Percentiles rank a stretch among this genome's conserved stretches.
These are phyloP conservation scores for Thelaira solivaga DNA, from an alignment of 2,888 invertebrate species.

Conservation along the genomic window DNA sequence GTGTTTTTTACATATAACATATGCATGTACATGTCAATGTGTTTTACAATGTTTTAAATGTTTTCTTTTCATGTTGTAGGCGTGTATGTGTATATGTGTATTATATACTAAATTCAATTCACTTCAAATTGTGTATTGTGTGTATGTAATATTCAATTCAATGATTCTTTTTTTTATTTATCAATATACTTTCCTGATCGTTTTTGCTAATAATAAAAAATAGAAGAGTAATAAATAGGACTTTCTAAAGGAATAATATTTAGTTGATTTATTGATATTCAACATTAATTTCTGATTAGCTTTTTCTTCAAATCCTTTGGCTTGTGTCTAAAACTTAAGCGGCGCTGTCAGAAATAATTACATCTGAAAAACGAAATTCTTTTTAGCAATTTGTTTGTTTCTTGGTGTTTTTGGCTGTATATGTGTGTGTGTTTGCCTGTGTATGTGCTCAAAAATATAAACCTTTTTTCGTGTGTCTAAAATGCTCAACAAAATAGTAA, in stretches of 20 bases:
- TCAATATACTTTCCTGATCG: neutral
- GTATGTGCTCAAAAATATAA: conserved; percentile 1
- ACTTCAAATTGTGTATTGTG: neutral
- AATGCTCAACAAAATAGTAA: conserved; percentile 15
- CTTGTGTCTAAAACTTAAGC: neutral
- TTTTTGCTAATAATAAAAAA: neutral
- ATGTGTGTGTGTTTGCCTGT: neutral
- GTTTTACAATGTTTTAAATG: no score
- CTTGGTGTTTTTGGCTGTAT: neutral
- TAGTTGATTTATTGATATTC: neutral
- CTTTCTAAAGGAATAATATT: neutral
- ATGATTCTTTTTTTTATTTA: neutral
- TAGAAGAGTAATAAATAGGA: neutral
- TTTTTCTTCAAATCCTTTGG: neutral
- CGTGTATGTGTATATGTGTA: neutral
- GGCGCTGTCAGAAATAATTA: no score
- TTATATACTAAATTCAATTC: neutral
- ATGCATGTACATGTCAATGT: neutral
- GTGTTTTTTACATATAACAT: no score
- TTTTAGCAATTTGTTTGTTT: neutral
- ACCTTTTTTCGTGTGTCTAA: neutral
- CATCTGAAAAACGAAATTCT: neutral
- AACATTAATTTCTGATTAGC: neutral
- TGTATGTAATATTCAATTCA: neutral
- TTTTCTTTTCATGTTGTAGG: no score